phyloP scores from a whole-genome alignment of 2,797 vertebrate genomes.

The Cyclura pinguis region DNA sequence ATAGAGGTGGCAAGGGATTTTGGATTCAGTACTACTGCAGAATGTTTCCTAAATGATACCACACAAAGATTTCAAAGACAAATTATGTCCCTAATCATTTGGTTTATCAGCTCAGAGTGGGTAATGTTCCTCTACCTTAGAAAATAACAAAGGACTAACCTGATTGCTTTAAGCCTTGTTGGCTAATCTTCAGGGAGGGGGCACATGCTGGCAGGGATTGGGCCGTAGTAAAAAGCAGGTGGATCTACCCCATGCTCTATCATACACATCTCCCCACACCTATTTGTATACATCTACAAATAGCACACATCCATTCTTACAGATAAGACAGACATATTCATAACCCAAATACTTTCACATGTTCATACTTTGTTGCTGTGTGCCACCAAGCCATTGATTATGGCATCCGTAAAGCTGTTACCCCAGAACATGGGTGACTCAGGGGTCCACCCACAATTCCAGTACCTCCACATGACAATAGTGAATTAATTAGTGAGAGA shows the following conservation, averaged over 20 bases:
- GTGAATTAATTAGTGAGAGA: no score
- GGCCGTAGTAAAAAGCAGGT: not conserved
- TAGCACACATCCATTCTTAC: not conserved
- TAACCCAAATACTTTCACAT: no score
- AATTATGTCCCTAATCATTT: not conserved
- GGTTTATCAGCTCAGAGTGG: not conserved
- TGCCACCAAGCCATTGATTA: no score
- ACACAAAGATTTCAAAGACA: not conserved
- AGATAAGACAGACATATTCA: not conserved
- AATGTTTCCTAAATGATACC: not conserved
- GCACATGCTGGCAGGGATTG: not conserved
- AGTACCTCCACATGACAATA: no score
- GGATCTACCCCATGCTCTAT: not conserved
- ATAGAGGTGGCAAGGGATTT: not conserved
- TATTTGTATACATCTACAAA: not conserved
- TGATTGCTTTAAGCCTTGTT: conserved; percentile 1
- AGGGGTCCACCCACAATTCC: no score
- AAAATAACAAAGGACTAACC: not conserved
- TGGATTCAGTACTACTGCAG: not conserved
- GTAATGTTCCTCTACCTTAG: not conserved
- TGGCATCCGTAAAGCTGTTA: no score
- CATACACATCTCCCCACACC: not conserved
- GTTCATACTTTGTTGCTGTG: no score
- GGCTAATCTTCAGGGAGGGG: not conserved
- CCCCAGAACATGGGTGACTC: no score